Base-by-base conservation (phyloP, 1,140 invertebrate species). In the Sycobia sp. region DNA sequence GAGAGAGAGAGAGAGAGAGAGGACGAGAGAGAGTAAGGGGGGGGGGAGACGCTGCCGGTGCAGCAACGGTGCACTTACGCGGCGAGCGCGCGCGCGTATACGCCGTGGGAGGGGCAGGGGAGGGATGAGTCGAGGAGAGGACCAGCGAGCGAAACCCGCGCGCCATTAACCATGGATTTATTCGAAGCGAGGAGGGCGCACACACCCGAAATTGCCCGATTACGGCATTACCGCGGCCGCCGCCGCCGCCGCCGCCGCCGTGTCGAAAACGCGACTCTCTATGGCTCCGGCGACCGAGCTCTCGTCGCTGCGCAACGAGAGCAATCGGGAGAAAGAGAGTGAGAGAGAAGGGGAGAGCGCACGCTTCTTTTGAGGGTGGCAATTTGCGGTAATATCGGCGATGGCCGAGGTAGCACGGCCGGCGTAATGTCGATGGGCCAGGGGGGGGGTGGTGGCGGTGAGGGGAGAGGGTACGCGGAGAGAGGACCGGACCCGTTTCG, bases 381-480 rank as follows among this genome's bases (percentile, higher is more conserved):
- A 82, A 82, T 82, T 82, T 82, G 80, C 69, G 77, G 79, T 82
- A 80, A 81, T 80, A 79, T 78, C 70, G 76, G 72, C 72, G 78
- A 77, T 74, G 77, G 77, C 74, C 70, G 73, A 75, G 73, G 75
- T 77, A 76, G 74, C 75, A 62, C 71, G 76, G 71, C 67, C 23
- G 23, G 34, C 66, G 75, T 78, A 78, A 79, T 78, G 71, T 76
- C 67, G 67, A 70, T 62, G 39, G 50, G 64, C 66, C 66, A 66
- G 64, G 66, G 67, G 65, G 13, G 46, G 18, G 18, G 18, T 9
- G 22, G 44, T 9, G 25, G 22, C 20, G 11, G 47, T 5, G 7
- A 20, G 20, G 43, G 20, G 16, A 38, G 18, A 2, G 14, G 50
- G 9, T 14, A 16, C 16, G 7, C 18, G 11, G 29, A 3, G 16